Evolutionary conservation across 1,140 invertebrate genomes (phyloP).

Genomic region (Pogonognathellus flavescens): DNA sequence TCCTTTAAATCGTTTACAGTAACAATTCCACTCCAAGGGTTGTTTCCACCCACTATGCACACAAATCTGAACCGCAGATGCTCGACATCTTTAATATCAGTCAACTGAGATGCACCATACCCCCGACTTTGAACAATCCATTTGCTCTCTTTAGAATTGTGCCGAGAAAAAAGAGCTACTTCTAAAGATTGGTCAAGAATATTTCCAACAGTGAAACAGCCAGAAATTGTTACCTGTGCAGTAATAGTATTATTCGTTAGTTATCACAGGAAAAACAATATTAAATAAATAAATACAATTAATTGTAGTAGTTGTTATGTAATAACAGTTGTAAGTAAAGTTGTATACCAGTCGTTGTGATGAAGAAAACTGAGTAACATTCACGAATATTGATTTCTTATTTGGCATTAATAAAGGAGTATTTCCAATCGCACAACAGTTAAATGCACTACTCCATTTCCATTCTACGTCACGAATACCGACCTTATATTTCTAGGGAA

Average conservation of each 20-base stretch:
- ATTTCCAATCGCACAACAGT: not conserved
- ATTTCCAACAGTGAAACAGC: conserved; percentile 58
- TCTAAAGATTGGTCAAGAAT: conserved; percentile 53
- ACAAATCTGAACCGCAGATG: conserved; percentile 58
- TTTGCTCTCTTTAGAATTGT: conserved; percentile 33
- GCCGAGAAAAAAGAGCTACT: conserved; percentile 46
- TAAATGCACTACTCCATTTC: conserved; percentile 44
- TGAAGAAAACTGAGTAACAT: conserved; percentile 53
- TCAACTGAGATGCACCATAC: conserved; percentile 60
- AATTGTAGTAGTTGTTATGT: too few species aligned
- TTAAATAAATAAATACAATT: too few species aligned
- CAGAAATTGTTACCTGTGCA: conserved; percentile 61
- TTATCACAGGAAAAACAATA: not conserved
- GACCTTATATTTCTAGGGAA: conserved; percentile 22
- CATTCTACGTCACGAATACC: not conserved
- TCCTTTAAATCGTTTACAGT: conserved; percentile 50
- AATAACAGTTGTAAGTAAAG: not conserved
- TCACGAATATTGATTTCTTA: conserved; percentile 45
- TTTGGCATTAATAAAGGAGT: conserved; percentile 9
- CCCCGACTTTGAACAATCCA: conserved; percentile 54
- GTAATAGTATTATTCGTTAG: not conserved
- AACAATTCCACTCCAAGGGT: conserved; percentile 62
- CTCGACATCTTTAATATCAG: conserved; percentile 52
- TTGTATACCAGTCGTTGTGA: conserved; percentile 58
- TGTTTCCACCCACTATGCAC: not conserved